Conservation (phyloP, 1,140 invertebrate species). For the Dendroctonus ponderosae region DNA sequence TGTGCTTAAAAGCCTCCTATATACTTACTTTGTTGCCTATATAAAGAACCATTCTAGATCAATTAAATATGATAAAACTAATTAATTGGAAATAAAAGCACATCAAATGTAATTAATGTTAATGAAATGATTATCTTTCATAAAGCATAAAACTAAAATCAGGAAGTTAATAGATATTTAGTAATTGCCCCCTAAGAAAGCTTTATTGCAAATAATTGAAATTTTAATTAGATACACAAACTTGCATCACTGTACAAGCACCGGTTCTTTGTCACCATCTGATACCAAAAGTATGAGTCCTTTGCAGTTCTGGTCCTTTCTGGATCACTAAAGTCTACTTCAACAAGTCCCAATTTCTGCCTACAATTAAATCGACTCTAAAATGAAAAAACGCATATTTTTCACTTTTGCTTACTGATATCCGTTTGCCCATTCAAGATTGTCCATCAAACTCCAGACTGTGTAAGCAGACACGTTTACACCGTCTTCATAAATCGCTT, state of each 20-base stretch:
- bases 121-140: too few relatives aligned
- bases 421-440: constrained; percentile 15
- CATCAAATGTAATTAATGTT: too few relatives aligned
- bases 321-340: constrained; percentile 70
- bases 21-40: too few relatives aligned
- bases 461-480: constrained; percentile 13
- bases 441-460: constrained; percentile 17
- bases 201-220: too few relatives aligned
- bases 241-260: neutral
- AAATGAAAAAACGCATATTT: neutral
- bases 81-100: too few relatives aligned
- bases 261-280: constrained; percentile 4
- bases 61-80: too few relatives aligned
- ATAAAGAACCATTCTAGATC: too few relatives aligned
- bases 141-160: too few relatives aligned
- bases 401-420: neutral
- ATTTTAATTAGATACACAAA: too few relatives aligned
- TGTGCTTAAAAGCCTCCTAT: too few relatives aligned
- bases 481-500: constrained; percentile 10
- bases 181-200: too few relatives aligned
- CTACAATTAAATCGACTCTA: neutral
- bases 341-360: constrained; percentile 53
- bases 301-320: constrained; percentile 58
- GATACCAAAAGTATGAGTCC: constrained; percentile 27
- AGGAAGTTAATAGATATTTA: too few relatives aligned